Evolutionary conservation across 1,140 invertebrate genomes (phyloP).

Genomic region (Sitophilus oryzae): DNA sequence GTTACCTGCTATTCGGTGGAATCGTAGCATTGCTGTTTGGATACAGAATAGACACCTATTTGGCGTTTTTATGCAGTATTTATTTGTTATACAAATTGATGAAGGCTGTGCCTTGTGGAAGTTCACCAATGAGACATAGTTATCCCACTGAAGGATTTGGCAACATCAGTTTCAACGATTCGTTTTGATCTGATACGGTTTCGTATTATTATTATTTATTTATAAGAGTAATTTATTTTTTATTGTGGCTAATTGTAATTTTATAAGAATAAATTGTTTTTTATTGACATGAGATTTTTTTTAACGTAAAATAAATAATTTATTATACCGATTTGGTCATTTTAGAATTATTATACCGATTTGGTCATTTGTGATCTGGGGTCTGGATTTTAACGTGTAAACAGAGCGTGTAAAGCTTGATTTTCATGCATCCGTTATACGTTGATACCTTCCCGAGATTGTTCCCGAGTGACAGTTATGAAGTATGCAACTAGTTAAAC

Average conservation of each 20-base stretch:
- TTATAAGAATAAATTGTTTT: constrained; percentile 16
- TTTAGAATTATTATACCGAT: no score
- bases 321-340: no score
- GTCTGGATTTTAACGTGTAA: no score
- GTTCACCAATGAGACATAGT: constrained; percentile 22
- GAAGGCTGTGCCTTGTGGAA: constrained; percentile 26
- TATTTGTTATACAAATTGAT: constrained; percentile 30
- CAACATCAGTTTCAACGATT: constrained; percentile 37
- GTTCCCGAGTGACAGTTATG: no score
- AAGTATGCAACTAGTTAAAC: no score
- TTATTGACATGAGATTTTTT: no score
- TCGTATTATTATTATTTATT: not conserved
- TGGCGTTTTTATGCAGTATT: constrained; percentile 29
- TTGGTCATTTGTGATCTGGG: no score
- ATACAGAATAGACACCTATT: constrained; percentile 29
- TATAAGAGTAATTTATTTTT: not conserved
- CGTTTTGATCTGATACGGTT: constrained; percentile 10
- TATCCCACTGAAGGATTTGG: constrained; percentile 33
- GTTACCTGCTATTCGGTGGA: constrained; percentile 33
- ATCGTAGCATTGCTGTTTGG: constrained; percentile 28
- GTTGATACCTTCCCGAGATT: no score
- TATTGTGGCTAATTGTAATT: not conserved
- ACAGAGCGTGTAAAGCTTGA: no score
- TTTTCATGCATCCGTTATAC: no score
- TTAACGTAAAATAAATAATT: no score